Base-by-base conservation (phyloP, 2,888 invertebrate genomes). In the Sinohyriopsis cumingii region DNA sequence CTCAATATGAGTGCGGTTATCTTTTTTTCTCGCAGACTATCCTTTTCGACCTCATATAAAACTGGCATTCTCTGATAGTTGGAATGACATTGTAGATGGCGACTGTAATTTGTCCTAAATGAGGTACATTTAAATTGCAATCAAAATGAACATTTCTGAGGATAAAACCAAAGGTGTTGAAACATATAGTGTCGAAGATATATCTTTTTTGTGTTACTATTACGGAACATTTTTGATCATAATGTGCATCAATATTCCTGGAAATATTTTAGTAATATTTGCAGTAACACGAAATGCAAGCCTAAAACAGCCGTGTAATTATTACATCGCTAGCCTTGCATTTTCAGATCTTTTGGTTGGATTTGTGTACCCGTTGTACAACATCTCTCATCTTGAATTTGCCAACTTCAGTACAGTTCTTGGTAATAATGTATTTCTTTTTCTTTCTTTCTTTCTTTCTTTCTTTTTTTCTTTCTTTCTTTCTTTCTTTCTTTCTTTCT, bases 271-370 rank as follows among this genome's bases (percentile, higher is more conserved):
- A 45, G 76, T 78, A 18, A 69, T 78, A 12, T 53, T 54, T 3
- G 77, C 78, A 3, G 65, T 78, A 15, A 54, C 69, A n/a, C 71
- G 69, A 25, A 71, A 76, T 33, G 55, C 63, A 9, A 53, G 54
- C 1, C 68, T 78, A 15, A 62, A 73, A 19, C 70, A 70, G 61
- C 76, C 78, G 20, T 71, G 75, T 71, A 78, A 78, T 64, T 71
- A 70, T 61, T 72, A 68, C 65, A 71, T 79, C 53, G 68, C 70
- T 18, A 80, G 81, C 57, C 69, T 80, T 15, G 82, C 80, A 9
- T 69, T 75, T 19, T 79, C 82, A 1, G 82, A 82, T 56, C 63
- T 82, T 33, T 56, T 76, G 7, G 72, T 79, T 19, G 80, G 78
- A 9, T 24, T 81, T 9, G 70, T 78, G 3, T 82, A 79, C 59